Base-by-base conservation (phyloP, 2,888 invertebrate species). In the Apamea monoglypha region DNA sequence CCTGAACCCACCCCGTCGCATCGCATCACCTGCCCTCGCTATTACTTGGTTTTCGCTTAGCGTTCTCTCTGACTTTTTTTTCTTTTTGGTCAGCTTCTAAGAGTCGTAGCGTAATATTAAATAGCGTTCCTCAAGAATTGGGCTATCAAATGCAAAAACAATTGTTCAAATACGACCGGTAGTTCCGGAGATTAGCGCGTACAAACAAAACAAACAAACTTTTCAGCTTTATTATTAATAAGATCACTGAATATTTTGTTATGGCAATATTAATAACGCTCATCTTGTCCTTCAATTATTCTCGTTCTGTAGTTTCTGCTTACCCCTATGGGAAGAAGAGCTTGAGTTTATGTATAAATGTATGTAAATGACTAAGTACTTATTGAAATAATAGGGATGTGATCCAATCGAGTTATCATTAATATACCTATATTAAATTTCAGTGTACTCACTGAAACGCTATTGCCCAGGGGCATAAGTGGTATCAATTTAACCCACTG, bases 401-500 rank as follows among this genome's bases (percentile, higher is more conserved):
- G 21, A 0, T 67, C 5, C 2, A 7, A 18, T 5, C 29, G 10
- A 29, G 36, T 32, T 40, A 69, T 18, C 8, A 16, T 25, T 59
- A 29, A 16, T 18, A 25, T 16, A 32, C 29, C 29, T 61, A 36
- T 36, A 36, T 36, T 36, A 32, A 32, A 32, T 32, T 64, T 36
- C 64, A 25, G 21, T 25, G 5, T 63, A 63, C 18, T 3, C 12
- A 61, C 36, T 61, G 18, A 44, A 66, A 44, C 29, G 10, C 8
- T 16, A 66, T 14, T 25, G 29, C 66, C 21, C 56, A 36, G 1
- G 50, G 53, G 68, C 29, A 32, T 64, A 64, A 29, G 32, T 69
- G n/a, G 7, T 66, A 36, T 59, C 56, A 68, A 59, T 80, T 74
- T 29, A 61, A 70, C 61, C 47, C 59, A 67, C 56, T 56, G 18